These are phyloP conservation scores for Zalophus californianus DNA, from an alignment of 2,797 vertebrate species.

Conservation along the genomic window DNA sequence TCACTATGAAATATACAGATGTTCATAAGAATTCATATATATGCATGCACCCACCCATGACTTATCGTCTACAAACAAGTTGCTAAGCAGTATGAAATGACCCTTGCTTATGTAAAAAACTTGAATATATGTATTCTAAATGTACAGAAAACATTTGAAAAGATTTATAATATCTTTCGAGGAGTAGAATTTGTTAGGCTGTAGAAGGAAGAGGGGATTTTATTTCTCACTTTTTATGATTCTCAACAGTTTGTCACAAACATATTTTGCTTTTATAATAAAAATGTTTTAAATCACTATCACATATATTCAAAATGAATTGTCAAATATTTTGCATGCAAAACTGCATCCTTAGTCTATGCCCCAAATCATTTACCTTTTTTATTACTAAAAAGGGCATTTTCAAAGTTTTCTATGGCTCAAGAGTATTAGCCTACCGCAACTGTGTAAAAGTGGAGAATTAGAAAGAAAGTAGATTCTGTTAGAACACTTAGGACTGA, in stretches of 20 bases:
- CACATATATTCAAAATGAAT: background rate
- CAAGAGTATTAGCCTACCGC: background rate
- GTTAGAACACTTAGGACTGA: background rate
- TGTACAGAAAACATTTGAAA: background rate
- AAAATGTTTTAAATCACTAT: background rate
- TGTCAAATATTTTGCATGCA: background rate
- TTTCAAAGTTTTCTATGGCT: background rate
- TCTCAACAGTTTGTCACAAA: background rate
- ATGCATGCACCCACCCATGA: background rate
- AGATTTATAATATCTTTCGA: background rate
- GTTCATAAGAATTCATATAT: background rate
- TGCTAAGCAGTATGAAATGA: background rate
- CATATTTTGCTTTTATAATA: background rate
- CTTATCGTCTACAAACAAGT: background rate
- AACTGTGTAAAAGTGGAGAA: background rate
- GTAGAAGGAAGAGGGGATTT: background rate
- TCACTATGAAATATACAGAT: background rate
- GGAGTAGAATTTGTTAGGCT: background rate
- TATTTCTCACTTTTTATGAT: background rate
- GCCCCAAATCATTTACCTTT: background rate
- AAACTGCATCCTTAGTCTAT: background rate
- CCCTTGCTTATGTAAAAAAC: background rate
- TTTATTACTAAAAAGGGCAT: background rate
- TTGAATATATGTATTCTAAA: background rate
- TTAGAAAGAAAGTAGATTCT: background rate